Evolutionary conservation across 2,797 vertebrate genomes (phyloP).

Genomic region (Cetoscarus ocellatus): DNA sequence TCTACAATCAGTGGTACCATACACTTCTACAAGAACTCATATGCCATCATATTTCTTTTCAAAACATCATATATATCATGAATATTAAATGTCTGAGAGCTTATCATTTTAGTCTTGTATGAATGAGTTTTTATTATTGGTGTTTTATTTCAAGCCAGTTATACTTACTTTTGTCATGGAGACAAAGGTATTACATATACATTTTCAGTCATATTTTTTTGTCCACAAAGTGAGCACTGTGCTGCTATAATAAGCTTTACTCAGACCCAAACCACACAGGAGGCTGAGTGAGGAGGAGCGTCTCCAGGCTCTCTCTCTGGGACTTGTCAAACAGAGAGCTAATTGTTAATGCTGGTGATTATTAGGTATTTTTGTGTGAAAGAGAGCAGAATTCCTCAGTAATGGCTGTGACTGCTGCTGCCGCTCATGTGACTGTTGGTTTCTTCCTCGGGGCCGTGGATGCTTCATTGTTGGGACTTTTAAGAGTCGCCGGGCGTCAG

Average conservation of each 20-base stretch:
- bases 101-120: no score
- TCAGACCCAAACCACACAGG: constrained; percentile 42
- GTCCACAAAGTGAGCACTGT: no score
- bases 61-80: no score
- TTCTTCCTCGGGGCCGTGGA: constrained; percentile 53
- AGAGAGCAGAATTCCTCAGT: constrained; percentile 61
- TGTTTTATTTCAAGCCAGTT: no score
- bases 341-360: constrained; percentile 67
- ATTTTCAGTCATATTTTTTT: no score
- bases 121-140: no score
- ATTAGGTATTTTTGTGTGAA: constrained; percentile 32
- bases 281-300: constrained; percentile 29
- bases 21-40: no score
- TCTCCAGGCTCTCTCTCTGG: constrained; percentile 45
- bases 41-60: no score
- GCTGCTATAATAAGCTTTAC: constrained; percentile 64
- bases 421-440: constrained; percentile 67
- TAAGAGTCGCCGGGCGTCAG: constrained; percentile 69
- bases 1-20: no score
- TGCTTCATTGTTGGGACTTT: constrained; percentile 73
- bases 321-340: constrained; percentile 62
- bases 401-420: constrained; percentile 51
- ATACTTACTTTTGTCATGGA: no score
- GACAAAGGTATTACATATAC: no score
- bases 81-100: no score